A percentile compares a stretch with the other conserved stretches of the same genome.
Conservation (phyloP, 2,888 invertebrate genomes). For the Drosophila sordidula region DNA sequence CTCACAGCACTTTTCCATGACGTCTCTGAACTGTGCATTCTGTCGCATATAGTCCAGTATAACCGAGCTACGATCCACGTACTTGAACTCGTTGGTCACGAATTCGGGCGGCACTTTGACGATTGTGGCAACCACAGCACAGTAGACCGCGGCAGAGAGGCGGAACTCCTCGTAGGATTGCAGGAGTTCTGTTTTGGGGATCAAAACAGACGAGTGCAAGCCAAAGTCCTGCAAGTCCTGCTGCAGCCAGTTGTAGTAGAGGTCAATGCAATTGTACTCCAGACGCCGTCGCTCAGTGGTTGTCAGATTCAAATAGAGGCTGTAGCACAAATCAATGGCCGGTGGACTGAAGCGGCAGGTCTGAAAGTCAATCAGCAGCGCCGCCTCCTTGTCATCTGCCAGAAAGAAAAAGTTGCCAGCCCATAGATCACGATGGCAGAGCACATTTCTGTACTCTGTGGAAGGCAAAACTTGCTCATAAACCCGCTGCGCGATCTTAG, state of each 20-base stretch:
- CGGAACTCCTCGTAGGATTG: slow-evolving; percentile 75
- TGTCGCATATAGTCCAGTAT: slow-evolving; percentile 51
- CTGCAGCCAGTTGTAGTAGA: slow-evolving; percentile 73
- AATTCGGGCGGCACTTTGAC: slow-evolving; percentile 67
- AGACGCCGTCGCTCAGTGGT: slow-evolving; percentile 20
- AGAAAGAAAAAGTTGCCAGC: slow-evolving; percentile 82
- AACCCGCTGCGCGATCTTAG: slow-evolving; percentile 54
- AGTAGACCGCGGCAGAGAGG: slow-evolving; percentile 71
- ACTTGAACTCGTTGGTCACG: slow-evolving; percentile 73
- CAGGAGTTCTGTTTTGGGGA: slow-evolving; percentile 58
- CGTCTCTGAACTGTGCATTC: slow-evolving; percentile 43
- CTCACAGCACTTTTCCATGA: slow-evolving; percentile 52
- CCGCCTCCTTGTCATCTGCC: slow-evolving; percentile 24
- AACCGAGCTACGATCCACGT: slow-evolving; percentile 52
- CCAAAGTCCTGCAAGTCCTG: slow-evolving; percentile 72
- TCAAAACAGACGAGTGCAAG: slow-evolving; percentile 43
- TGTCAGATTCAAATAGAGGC: slow-evolving; percentile 77
- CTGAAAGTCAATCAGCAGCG: slow-evolving; percentile 83
- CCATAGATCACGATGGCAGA: slow-evolving; percentile 85
- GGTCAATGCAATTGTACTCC: slow-evolving; percentile 59
- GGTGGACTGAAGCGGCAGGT: slow-evolving; percentile 82
- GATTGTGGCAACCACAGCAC: slow-evolving; percentile 66
- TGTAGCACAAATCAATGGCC: slow-evolving; percentile 79
- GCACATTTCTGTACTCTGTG: slow-evolving; percentile 84
- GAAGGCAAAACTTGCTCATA: slow-evolving; percentile 79